Conservation (phyloP, 2,888 invertebrate species). For the Alsophila aescularia region DNA sequence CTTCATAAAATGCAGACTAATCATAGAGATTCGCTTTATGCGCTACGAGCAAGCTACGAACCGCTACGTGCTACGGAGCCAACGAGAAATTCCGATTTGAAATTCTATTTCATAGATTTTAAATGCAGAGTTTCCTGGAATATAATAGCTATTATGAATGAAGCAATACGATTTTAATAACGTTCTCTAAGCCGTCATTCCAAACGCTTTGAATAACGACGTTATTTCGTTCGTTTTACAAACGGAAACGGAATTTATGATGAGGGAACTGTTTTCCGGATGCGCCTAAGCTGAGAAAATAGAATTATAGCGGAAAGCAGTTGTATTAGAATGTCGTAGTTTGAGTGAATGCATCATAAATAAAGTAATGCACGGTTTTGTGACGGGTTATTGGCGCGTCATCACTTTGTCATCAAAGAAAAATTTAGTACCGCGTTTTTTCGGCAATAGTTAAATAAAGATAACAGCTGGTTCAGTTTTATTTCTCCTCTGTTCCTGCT, state of each 20-base stretch:
- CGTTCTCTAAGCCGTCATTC: not conserved
- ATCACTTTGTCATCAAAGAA: too few relatives aligned
- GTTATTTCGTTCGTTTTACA: conserved; percentile 10
- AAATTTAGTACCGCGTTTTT: too few relatives aligned
- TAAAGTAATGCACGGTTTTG: not conserved
- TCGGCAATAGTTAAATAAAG: too few relatives aligned
- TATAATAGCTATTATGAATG: conserved; percentile 1
- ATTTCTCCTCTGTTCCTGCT: too few relatives aligned
- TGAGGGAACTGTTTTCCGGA: not conserved
- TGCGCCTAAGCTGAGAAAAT: not conserved
- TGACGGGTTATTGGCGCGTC: too few relatives aligned
- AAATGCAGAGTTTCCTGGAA: conserved; percentile 17
- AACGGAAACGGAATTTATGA: conserved; percentile 15
- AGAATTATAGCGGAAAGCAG: not conserved
- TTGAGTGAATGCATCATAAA: not conserved
- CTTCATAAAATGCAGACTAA: too few relatives aligned
- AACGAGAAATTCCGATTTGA: conserved; percentile 15
- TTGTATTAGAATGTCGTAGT: not conserved
- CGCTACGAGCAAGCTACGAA: conserved; percentile 17
- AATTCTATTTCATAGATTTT: conserved; percentile 24
- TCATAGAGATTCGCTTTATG: not conserved
- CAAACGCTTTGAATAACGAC: conserved; percentile 3
- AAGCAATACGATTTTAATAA: conserved; percentile 6
- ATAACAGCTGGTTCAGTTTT: too few relatives aligned
- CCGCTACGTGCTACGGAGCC: conserved; percentile 20